Evolutionary conservation across 1,140 invertebrate genomes (phyloP), one percentile per base, ranked within the genome.

Genomic region (Heliothis subflexa): DNA sequence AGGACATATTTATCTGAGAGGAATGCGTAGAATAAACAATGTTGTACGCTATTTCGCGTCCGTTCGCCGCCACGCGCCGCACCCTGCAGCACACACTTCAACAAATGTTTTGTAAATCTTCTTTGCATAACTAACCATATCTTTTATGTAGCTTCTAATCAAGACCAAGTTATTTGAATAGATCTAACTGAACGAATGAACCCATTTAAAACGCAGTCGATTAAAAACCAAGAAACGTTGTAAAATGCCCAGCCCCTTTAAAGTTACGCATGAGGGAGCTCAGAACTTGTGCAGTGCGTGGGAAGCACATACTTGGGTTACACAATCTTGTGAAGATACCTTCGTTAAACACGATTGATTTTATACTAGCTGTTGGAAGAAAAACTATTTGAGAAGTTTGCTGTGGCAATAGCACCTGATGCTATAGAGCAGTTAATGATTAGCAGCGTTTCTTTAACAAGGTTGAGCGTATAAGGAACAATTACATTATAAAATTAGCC

Each of bases 261-360:
- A 62, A 86, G 90, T 92, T 85, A 94, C 91, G 93, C 86, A 89
- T 85, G 87, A 87, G 83, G 85, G 87, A 84, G 62, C 85, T 71
- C 79, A 55, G 77, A 76, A 68, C 47, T 73, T 70, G 85, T 73
- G 81, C 88, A 84, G 80, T 88, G 91, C 91, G 93, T 93, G 93
- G 93, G 91, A 93, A 93, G 88, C 89, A 92, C 89, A 92, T 89
- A 90, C 91, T 94, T 90, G 83, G 81, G 86, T 92, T 92, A 92
- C 92, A 92, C 91, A 90, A 91, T 91, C 88, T 88, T 83, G 81
- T 75, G 84, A 89, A 88, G 83, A 90, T 86, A 89, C 84, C 85
- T 90, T 86, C 79, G 79, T 86, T 87, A 62, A 57, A 85, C 84
- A 85, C 80, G 66, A 85, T 80, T 82, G 50, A 88, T 85, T 87